Evolutionary conservation across 2,113 vertebrate species (phyloP).

Genomic region (Cyprinodon tularosa): DNA sequence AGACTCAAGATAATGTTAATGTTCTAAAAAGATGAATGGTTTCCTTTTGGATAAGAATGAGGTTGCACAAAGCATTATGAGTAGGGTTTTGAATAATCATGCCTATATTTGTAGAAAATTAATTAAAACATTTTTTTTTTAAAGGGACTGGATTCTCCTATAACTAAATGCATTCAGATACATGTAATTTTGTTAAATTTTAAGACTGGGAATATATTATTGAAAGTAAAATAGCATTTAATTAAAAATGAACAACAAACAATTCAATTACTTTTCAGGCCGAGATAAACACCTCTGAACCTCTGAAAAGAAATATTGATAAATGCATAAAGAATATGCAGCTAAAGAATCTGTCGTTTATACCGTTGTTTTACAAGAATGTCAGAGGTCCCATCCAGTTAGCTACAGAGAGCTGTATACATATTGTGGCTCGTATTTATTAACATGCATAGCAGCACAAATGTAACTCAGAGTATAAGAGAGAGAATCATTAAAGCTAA

Average conservation of each 20-base stretch:
- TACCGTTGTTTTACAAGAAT: too few relatives aligned
- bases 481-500: constrained; percentile 14
- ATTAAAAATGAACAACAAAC: too few relatives aligned
- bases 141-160: neutral
- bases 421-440: neutral
- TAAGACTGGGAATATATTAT: neutral
- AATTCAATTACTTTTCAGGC: too few relatives aligned
- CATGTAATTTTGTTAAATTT: neutral
- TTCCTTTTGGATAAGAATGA: neutral
- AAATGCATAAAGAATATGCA: too few relatives aligned
- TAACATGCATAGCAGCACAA: constrained; percentile 6
- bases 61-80: neutral
- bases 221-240: too few relatives aligned
- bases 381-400: too few relatives aligned
- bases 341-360: too few relatives aligned
- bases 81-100: neutral
- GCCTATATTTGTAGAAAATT: neutral
- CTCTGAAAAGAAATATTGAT: too few relatives aligned
- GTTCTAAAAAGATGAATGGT: neutral
- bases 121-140: neutral
- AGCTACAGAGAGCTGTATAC: neutral
- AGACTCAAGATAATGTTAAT: neutral
- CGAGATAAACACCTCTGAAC: too few relatives aligned
- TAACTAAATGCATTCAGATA: neutral
- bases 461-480: constrained; percentile 14